Conservation (phyloP, 2,797 vertebrate species). For the Rhabdomys pumilio region DNA sequence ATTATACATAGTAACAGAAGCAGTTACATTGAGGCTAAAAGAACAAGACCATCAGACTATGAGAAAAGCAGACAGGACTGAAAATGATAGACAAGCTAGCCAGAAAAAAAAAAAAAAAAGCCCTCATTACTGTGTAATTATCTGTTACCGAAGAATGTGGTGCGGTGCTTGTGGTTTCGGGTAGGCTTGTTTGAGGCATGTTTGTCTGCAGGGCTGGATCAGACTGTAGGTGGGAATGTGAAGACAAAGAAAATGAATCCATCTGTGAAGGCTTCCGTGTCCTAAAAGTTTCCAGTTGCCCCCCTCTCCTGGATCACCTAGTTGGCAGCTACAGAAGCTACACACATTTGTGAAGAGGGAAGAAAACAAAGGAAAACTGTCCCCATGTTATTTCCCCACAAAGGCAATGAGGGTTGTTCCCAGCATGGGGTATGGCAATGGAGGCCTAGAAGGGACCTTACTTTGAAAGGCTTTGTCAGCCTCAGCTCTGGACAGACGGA, state of each 20-base stretch:
- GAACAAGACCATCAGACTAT: slow-evolving; percentile 23
- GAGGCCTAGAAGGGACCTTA: not conserved
- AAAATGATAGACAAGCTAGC: slow-evolving; percentile 78
- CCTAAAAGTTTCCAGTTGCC: not conserved
- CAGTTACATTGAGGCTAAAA: slow-evolving; percentile 22
- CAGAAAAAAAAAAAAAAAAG: slow-evolving; percentile 54
- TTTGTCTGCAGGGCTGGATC: slow-evolving; percentile 49
- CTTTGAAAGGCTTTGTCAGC: not conserved
- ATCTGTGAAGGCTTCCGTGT: not conserved
- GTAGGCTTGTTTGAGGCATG: slow-evolving; percentile 73
- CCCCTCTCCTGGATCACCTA: slow-evolving; percentile 1
- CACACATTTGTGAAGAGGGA: not conserved
- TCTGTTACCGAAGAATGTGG: slow-evolving; percentile 73
- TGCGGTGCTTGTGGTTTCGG: slow-evolving; percentile 72
- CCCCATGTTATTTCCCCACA: not conserved
- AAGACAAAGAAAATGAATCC: slow-evolving; percentile 60
- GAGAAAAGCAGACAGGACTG: slow-evolving; percentile 65
- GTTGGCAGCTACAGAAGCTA: slow-evolving; percentile 1
- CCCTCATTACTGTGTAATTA: slow-evolving; percentile 76
- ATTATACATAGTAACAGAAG: slow-evolving; percentile 3
- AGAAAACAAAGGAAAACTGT: not conserved
- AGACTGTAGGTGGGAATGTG: not conserved
- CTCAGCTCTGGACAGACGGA: not conserved
- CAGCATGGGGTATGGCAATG: not conserved
- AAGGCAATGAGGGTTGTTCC: not conserved